Base-by-base conservation (phyloP, 1,140 invertebrate genomes). In the Musca vetustissima region DNA sequence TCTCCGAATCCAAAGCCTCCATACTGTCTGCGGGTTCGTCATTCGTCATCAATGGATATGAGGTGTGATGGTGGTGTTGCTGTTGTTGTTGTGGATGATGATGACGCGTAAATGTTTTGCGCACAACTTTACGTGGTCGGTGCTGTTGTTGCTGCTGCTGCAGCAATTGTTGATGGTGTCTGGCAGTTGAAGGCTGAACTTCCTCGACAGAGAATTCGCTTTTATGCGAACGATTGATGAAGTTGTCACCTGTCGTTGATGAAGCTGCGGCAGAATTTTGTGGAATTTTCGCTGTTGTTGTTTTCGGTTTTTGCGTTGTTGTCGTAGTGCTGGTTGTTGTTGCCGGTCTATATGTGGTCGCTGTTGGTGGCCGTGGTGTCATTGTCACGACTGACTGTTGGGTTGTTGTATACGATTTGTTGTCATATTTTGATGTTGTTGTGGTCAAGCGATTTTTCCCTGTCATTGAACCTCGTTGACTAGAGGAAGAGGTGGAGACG, bases 121-220 rank as follows among this genome's bases (percentile, higher is more conserved):
- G 50, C 8, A 43, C 36, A 43, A 43, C 36, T 43, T 43, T 43
- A 6, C 36, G 36, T 13, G 6, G 36, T 43, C 36, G 67, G 43
- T 78, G 74, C 70, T 43, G 36, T 43, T 43, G 36, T 13, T 43
- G 74, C 70, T 43, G 36, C 13, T 43, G 36, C 11, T 43, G 36
- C 13, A 43, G 6, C 36, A 43, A 73, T 73, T 49, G 66, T 70
- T 67, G 43, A 21, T 64, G 49, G 6, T 61, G 57, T 15, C 50
- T 28, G 67, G 69, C 59, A 47, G 70, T 71, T 53, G 69, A 50
- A 8, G 70, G 79, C 17, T 81, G 78, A 1, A 75, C 64, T 70
- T 81, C 79, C 73, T 81, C 79, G 52, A 81, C 80, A 36, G 79
- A 78, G 14, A 81, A 70, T 43, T 81, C 79, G 61, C 76, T 80